Base-by-base conservation (phyloP, 2,888 invertebrate species). In the Altica lythri region DNA sequence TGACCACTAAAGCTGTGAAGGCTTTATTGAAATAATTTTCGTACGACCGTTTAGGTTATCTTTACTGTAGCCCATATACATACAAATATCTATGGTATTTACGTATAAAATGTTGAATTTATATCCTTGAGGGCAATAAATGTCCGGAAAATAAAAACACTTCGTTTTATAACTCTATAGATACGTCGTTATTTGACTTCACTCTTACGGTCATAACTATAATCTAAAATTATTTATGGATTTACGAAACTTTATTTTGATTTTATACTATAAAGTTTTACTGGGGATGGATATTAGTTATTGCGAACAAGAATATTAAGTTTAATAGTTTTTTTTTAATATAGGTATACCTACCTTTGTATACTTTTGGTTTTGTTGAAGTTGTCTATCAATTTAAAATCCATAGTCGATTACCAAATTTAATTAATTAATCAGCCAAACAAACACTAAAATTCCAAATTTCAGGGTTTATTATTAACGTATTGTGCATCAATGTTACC, bases 61-160 rank as follows among this genome's bases (percentile, higher is more conserved):
- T 52, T 44, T 44, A 44, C 29, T 37, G 37, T 51, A 35, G 43
- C 12, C 50, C 46, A 45, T 55, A 45, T 40, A 50, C 55, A 54
- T 54, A 58, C 48, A 16, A 40, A 51, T 35, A 35, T 48, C 18
- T n/a, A 12, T 34, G 16, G 34, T 48, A 45, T 58, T 54, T 45
- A 47, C 49, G 32, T 40, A 59, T 55, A 55, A 59, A 59, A 55
- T 34, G 35, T 46, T 14, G 17, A 50, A 42, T 59, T 57, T 51
- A 54, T 52, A 47, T 48, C 44, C 42, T 40, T 53, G 50, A 49
- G 38, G 40, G 43, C 59, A 34, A 59, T 59, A 59, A 59, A 59
- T 38, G 55, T 59, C 53, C 37, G 35, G 17, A 30, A 46, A 46
- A 58, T 53, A 55, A 55, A 58, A 58, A 58, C 37, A 46, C 43